Evolutionary conservation across 2,113 vertebrate genomes (phyloP).

Genomic region (Nannobrachium achirus): DNA sequence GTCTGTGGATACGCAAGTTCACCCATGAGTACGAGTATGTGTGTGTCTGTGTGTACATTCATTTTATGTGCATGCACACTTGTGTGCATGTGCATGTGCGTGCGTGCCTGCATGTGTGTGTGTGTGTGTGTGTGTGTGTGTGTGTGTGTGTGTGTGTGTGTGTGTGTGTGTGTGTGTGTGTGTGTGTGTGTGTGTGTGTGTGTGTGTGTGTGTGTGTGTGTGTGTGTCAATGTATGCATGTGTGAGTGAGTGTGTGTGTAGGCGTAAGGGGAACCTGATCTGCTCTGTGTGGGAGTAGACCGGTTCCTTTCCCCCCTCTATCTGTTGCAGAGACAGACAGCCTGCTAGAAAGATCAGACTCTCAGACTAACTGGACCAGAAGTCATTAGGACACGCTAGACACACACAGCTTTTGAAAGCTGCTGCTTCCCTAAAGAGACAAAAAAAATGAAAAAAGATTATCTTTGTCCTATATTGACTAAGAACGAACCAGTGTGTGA

Average conservation of each 20-base stretch:
- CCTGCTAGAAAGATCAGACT: slow-evolving; percentile 78
- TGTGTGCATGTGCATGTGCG: slow-evolving; percentile 18
- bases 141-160: slow-evolving; percentile 22
- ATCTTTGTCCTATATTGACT: slow-evolving; percentile 55
- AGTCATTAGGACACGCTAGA: slow-evolving; percentile 75
- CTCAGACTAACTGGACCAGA: slow-evolving; percentile 75
- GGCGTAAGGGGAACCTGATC: slow-evolving; percentile 75
- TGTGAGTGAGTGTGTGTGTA: slow-evolving; percentile 43
- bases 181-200: slow-evolving; percentile 30
- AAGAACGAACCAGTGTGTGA: slow-evolving; percentile 46
- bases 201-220: slow-evolving; percentile 41
- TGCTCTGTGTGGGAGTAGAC: slow-evolving; percentile 74
- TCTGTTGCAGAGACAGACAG: slow-evolving; percentile 65
- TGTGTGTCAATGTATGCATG: slow-evolving; percentile 2
- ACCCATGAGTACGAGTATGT: too few species aligned
- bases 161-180: slow-evolving; percentile 22
- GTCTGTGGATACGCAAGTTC: not conserved
- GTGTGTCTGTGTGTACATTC: slow-evolving; percentile 50
- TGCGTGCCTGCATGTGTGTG: slow-evolving; percentile 57
- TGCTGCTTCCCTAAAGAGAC: slow-evolving; percentile 51
- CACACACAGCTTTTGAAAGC: slow-evolving; percentile 54
- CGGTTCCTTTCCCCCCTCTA: slow-evolving; percentile 40
- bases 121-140: not conserved
- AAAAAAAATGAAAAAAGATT: slow-evolving; percentile 59
- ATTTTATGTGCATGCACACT: too few species aligned